These are phyloP conservation scores for Mamestra brassicae DNA, from an alignment of 2,888 invertebrate species.

Conservation along the genomic window DNA sequence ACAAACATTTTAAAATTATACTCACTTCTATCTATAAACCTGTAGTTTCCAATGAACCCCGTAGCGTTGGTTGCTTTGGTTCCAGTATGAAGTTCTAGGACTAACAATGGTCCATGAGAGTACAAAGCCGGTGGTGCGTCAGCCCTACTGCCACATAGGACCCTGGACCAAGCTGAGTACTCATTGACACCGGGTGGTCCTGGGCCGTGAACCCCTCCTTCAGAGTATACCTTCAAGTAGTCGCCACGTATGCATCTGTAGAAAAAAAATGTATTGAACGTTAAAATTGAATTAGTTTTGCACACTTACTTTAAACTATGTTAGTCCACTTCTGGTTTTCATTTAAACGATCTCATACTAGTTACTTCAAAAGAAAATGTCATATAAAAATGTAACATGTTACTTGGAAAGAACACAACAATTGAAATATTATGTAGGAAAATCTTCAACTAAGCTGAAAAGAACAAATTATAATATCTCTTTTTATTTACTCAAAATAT, in stretches of 20 bases:
- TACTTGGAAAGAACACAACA: neutral
- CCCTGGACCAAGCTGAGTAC: slow-evolving; percentile 94
- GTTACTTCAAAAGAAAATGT: neutral
- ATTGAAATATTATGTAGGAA: neutral
- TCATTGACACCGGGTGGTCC: slow-evolving; percentile 94
- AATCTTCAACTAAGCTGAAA: neutral
- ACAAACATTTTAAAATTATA: slow-evolving; percentile 58
- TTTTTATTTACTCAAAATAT: neutral
- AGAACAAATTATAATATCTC: neutral
- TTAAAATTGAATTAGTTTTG: neutral
- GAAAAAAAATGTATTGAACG: slow-evolving; percentile 59
- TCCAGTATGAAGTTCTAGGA: slow-evolving; percentile 93
- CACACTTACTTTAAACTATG: no score
- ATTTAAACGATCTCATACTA: neutral
- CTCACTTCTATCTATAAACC: slow-evolving; percentile 95
- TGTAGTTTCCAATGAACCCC: slow-evolving; percentile 94
- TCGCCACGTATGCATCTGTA: slow-evolving; percentile 94
- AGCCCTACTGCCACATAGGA: slow-evolving; percentile 93
- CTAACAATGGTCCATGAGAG: slow-evolving; percentile 93
- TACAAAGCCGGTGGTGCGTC: slow-evolving; percentile 94
- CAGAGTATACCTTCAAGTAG: slow-evolving; percentile 94
- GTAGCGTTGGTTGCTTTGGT: slow-evolving; percentile 89
- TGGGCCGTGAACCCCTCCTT: slow-evolving; percentile 93
- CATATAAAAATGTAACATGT: no score
- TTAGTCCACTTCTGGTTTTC: neutral